phyloP scores from a whole-genome alignment of 1,140 invertebrate species.

The Teleopsis dalmanni region DNA sequence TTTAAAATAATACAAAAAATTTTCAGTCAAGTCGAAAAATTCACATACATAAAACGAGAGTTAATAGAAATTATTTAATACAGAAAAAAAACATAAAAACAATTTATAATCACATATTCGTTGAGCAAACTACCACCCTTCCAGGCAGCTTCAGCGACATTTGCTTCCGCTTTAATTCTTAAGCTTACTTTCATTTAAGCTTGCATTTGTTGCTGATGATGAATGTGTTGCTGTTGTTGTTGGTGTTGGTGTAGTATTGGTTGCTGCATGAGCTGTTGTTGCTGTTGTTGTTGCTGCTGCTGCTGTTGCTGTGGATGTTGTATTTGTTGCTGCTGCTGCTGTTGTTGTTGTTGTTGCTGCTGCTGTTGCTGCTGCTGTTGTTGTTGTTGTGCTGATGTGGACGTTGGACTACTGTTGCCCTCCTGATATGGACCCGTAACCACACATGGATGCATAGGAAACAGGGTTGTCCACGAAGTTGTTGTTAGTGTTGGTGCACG shows the following conservation, averaged over 20 bases:
- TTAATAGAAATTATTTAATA: too few relatives aligned
- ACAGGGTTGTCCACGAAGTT: conserved; percentile 75
- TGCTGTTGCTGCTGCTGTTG: conserved; percentile 8
- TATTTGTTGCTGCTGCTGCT: conserved; percentile 14
- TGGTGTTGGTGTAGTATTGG: conserved; percentile 15
- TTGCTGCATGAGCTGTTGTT: conserved; percentile 11
- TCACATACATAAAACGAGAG: too few relatives aligned
- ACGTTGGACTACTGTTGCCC: conserved; percentile 45
- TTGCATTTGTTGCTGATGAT: conserved; percentile 4
- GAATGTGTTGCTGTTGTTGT: background rate
- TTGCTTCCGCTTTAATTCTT: background rate
- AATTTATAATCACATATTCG: background rate
- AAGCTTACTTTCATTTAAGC: conserved; percentile 6
- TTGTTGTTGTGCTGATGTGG: conserved; percentile 25
- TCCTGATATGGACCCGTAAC: conserved; percentile 76
- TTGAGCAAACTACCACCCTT: background rate
- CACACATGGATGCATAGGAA: conserved; percentile 75
- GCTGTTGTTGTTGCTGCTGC: conserved; percentile 14
- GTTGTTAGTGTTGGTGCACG: conserved; percentile 65
- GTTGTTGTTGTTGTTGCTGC: conserved; percentile 7
- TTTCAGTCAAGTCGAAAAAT: too few relatives aligned
- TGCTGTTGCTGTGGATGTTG: conserved; percentile 15
- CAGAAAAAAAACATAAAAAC: background rate
- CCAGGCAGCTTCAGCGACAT: background rate
- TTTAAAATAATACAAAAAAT: too few relatives aligned